These are phyloP conservation scores for Oriolus oriolus DNA, from an alignment of 2,113 vertebrate species.

Conservation along the genomic window DNA sequence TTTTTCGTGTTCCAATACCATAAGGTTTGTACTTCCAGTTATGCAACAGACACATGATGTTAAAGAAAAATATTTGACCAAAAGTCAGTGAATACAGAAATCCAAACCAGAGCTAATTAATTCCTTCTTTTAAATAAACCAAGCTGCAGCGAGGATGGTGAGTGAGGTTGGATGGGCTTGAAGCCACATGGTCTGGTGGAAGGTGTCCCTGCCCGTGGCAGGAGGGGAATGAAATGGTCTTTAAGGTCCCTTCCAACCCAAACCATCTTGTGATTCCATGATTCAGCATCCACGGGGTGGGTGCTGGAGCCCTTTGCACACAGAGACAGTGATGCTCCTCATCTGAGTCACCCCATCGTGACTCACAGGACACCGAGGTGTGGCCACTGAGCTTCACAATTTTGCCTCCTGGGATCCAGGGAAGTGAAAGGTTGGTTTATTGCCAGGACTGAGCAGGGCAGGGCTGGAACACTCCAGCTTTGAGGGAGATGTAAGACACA, in stretches of 20 bases:
- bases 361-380: background rate
- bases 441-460: background rate
- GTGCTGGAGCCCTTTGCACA: background rate
- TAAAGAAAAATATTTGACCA: background rate
- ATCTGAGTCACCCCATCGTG: fast-evolving
- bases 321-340: fast-evolving
- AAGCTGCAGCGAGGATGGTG: fast-evolving
- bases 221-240: background rate
- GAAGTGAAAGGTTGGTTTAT: background rate
- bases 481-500: fast-evolving
- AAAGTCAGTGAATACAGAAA: background rate
- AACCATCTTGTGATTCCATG: fast-evolving
- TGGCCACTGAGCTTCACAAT: fast-evolving
- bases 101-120: background rate
- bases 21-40: background rate
- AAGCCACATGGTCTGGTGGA: background rate
- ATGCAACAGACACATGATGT: background rate
- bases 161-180: fast-evolving
- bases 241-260: background rate
- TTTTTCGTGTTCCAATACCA: background rate
- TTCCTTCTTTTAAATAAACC: background rate
- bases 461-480: fast-evolving
- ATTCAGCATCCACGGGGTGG: background rate
- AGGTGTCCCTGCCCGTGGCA: background rate
- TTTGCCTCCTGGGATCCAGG: background rate